Evolutionary conservation across 2,888 invertebrate species (phyloP), one percentile per base, ranked within the genome.

Genomic region (Sarcophaga caerulescens): DNA sequence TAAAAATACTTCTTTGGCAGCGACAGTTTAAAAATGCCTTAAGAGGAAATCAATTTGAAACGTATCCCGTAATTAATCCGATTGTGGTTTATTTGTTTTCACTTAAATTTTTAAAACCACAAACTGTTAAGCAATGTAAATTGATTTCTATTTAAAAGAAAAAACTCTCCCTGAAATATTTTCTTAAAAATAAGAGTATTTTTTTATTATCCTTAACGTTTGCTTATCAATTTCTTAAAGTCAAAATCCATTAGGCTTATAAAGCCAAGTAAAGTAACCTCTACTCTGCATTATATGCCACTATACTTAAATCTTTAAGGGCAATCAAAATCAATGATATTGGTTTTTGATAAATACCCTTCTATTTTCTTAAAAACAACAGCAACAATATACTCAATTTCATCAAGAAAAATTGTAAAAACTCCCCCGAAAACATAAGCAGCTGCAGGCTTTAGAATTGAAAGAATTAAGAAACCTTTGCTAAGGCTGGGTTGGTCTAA

Each of bases 311-410:
- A 83, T 74, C 77, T 69, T 86, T 83, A 76, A 52, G 25, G 83
- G 77, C 83, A 83, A 88, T 87, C 81, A 84, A 87, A 85, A 85
- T 85, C 85, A 88, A 87, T 87, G 82, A 87, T 81, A 85, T 88
- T 84, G 81, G 84, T 82, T 88, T 80, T 87, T 88, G 85, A 84
- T 88, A 85, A 87, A 77, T 83, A 81, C 73, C 68, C 79, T 57
- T 45, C 57, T 65, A 21, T 23, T 19, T 45, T 60, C 45, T 66
- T 63, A 25, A 35, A 44, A 44, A 25, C 59, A 68, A 23, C 77
- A 21, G 73, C 75, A 76, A 19, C 65, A 65, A 44, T 21, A 8
- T 14, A 52, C 17, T 17, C 14, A 52, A 52, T 17, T 52, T 52
- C 52, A 52, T 52, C 17, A 52, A 17, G 52, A 52, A 52, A 14